Base-by-base conservation (phyloP, 2,113 vertebrate species). In the Smithornis capensis region DNA sequence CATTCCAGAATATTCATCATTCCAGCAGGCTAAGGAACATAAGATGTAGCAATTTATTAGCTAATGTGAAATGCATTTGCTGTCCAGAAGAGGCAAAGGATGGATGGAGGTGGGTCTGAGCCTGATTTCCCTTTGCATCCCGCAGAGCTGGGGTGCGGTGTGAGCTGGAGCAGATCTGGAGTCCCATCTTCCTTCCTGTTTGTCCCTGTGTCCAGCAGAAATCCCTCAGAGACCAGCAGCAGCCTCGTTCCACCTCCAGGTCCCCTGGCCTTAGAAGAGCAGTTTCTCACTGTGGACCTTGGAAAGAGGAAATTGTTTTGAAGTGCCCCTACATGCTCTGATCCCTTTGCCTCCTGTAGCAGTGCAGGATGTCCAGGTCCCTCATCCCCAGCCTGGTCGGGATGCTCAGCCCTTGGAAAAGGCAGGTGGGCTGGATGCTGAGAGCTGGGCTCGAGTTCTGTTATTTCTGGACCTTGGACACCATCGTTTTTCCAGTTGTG, bases 1-100 rank as follows among this genome's bases (percentile, higher is more conserved):
- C 57, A 83, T 94, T 97, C 92, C 89, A 83, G 94, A 97, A 97
- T 97, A 97, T 97, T 95, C 78, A 96, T 97, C 96, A 94, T 95
- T 89, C 94, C 92, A 92, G 83, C 95, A 95, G 93, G 88, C 97
- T 92, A 97, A 92, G 94, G 67, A 90, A 92, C 95, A 90, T 82
- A 86, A 94, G 95, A 96, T 81, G 77, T 35, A 96, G 84, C 94
- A 96, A 92, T 96, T 96, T 96, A 96, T 96, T 95, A 94, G 88
- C 95, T 95, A 96, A 96, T 94, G 95, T 92, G 90, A 96, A 97
- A 97, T 96, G 94, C 94, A 89, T 89, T 95, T 0, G 0, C 71
- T 0, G 1, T 74, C 77, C 89, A 94, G 92, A 89, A 92, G 65
- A 92, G 83, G 80, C 88, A 68, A 23, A 75, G 83, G 95, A 92